phyloP scores from a whole-genome alignment of 2,888 invertebrate genomes.

The Camptogramma bilineatum region DNA sequence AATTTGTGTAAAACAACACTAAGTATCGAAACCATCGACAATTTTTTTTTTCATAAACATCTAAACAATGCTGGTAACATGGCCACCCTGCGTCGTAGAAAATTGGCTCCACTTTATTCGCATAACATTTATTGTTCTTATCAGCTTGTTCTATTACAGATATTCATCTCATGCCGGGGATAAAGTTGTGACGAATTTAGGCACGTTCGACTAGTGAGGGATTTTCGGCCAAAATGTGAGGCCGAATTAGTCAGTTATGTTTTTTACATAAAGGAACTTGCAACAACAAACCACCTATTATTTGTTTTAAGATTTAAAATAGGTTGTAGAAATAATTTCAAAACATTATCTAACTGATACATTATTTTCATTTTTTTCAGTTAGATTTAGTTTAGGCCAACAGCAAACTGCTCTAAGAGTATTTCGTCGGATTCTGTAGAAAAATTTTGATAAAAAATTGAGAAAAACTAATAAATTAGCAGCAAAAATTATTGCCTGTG shows the following conservation, averaged over 20 bases:
- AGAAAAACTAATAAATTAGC: too few species aligned
- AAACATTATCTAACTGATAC: too few species aligned
- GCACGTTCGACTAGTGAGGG: constrained; percentile 28
- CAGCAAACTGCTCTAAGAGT: too few species aligned
- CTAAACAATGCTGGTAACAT: constrained; percentile 28
- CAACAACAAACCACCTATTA: too few species aligned
- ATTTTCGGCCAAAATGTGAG: constrained; percentile 17
- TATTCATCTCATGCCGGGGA: constrained; percentile 60
- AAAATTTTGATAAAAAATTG: too few species aligned
- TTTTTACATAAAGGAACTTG: neutral
- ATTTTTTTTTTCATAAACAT: neutral
- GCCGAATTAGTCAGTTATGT: neutral
- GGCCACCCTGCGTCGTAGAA: constrained; percentile 51
- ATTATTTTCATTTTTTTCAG: too few species aligned
- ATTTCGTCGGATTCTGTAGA: too few species aligned
- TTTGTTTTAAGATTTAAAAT: too few species aligned
- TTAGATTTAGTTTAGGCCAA: too few species aligned
- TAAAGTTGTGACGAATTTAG: constrained; percentile 39
- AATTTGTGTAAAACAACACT: too few species aligned
- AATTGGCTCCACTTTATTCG: constrained; percentile 56
- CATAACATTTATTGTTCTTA: constrained; percentile 69
- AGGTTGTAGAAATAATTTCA: too few species aligned
- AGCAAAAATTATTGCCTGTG: too few species aligned
- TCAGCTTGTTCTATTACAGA: constrained; percentile 56
- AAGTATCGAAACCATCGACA: neutral